Evolutionary conservation across 1,140 invertebrate species (phyloP), one percentile per base, ranked within the genome.

Genomic region (Polypedilum vanderplanki): DNA sequence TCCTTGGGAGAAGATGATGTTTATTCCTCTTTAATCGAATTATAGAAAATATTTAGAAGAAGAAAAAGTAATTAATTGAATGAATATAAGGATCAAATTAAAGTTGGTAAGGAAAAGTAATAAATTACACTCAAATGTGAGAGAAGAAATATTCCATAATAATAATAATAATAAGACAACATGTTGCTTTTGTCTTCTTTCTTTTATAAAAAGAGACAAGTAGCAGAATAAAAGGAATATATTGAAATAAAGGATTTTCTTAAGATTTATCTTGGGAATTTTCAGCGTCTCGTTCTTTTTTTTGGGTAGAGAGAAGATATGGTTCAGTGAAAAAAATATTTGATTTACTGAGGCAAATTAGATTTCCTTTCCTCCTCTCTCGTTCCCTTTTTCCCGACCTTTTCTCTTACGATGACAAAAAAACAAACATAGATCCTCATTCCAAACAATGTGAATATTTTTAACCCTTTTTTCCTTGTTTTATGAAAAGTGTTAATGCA

Each of bases 301-400:
- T 15, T 57, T 15, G 46, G 12, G 12, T 57, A 12, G 24, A 33
- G 46, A 12, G 15, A n/a, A n/a, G 46, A 57, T 4, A 57, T 57
- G 46, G 46, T 57, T 57, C 46, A 57, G 46, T 57, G 46, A 57
- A n/a, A 57, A n/a, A 57, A 57, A 57, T 33, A 33, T 57, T 57
- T 57, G 46, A 57, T 57, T 57, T 57, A 57, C 46, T 57, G n/a
- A 3, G 12, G 3, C 46, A 57, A 4, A 57, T 57, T 57, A 57
- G 12, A 57, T 57, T 57, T 15, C 41, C 41, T 15, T 46, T 46
- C 41, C 41, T 8, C n/a, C 24, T 33, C 24, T 33, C 24, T 33
- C 24, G 5, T 33, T 33, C 24, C 5, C 46, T n/a, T 57, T 57
- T 57, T 41, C 15, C n/a, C n/a, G 46, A 57, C 46, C 46, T 70